These are phyloP conservation scores for Triops longicaudatus DNA, from an alignment of 1,140 invertebrate species.

Conservation along the genomic window DNA sequence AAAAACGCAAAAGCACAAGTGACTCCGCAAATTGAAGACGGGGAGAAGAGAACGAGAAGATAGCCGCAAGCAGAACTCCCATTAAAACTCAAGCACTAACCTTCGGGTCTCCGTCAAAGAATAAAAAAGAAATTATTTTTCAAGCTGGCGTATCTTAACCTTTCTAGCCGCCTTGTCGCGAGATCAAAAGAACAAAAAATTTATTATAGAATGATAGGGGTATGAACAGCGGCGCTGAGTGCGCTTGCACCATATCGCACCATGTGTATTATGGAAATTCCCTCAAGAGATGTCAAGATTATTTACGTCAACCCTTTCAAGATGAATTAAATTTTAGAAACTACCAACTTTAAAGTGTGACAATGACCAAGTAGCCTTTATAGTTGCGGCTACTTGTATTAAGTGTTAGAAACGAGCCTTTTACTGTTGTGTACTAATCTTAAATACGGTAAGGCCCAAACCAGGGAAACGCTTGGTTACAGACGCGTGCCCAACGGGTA, in stretches of 20 bases:
- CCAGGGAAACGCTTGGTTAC: no score
- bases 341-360: no score
- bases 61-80: not conserved
- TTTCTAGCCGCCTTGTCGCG: not conserved
- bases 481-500: no score
- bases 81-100: not conserved
- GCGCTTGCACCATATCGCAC: not conserved
- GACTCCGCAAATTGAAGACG: not conserved
- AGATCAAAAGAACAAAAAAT: not conserved
- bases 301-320: not conserved
- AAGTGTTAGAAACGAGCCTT: no score
- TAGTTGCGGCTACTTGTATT: no score
- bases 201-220: not conserved
- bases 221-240: not conserved
- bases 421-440: no score
- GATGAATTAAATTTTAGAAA: no score
- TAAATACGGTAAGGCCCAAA: no score
- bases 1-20: not conserved
- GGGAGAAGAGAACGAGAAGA: not conserved
- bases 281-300: not conserved
- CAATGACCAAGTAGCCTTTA: no score
- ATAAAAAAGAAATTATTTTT: not conserved
- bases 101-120: not conserved
- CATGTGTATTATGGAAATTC: not conserved
- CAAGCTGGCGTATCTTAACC: not conserved